These are phyloP conservation scores for Pseudococcus longispinus DNA, from an alignment of 2,888 invertebrate species.

Conservation along the genomic window DNA sequence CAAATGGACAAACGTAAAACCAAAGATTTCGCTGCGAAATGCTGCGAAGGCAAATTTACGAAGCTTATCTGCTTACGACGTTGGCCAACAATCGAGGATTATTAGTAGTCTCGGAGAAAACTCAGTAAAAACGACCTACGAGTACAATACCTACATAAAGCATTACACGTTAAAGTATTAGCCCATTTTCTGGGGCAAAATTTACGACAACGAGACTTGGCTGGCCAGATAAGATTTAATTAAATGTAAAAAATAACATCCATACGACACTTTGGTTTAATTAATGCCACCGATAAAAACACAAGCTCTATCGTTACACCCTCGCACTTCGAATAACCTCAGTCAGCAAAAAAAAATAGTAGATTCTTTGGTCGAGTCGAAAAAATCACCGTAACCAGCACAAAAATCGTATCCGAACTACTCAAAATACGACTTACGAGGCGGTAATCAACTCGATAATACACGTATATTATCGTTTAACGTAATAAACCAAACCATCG, in stretches of 20 bases:
- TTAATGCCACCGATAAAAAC: neutral
- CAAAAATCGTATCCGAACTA: neutral
- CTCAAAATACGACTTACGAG: neutral
- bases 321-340: too few species aligned
- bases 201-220: neutral
- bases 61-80: neutral
- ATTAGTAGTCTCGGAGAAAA: neutral
- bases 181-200: neutral
- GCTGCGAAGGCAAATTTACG: neutral
- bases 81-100: neutral
- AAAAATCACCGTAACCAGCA: neutral
- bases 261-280: neutral
- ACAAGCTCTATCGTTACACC: neutral
- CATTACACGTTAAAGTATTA: neutral
- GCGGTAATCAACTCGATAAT: constrained; percentile 7
- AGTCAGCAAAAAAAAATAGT: too few species aligned
- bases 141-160: too few species aligned
- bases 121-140: neutral
- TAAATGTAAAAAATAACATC: neutral
- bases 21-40: too few species aligned
- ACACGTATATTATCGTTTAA: neutral
- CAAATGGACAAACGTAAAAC: too few species aligned
- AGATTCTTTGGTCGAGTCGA: neutral
- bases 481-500: neutral
- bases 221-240: neutral